phyloP scores from a whole-genome alignment of 2,888 invertebrate genomes.

The Drosophila sordidula region DNA sequence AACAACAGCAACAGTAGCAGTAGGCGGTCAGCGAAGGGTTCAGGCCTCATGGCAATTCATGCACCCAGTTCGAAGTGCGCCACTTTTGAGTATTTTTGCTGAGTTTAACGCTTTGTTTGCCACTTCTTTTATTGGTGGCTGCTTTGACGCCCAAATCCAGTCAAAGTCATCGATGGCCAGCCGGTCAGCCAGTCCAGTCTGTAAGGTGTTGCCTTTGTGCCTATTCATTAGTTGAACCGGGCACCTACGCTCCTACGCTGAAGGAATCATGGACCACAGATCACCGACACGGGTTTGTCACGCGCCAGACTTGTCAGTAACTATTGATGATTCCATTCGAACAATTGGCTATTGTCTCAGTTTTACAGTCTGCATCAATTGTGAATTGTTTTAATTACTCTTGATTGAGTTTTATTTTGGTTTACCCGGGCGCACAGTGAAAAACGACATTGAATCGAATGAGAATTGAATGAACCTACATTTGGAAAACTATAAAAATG shows the following conservation, averaged over 20 bases:
- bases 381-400: slow-evolving; percentile 69
- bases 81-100: slow-evolving; percentile 55
- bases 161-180: slow-evolving; percentile 49
- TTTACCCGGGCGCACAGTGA: slow-evolving; percentile 18
- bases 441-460: not conserved
- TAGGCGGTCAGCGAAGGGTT: slow-evolving; percentile 59
- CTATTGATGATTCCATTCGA: slow-evolving; percentile 11
- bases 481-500: not conserved
- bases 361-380: slow-evolving; percentile 47
- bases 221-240: slow-evolving; percentile 57
- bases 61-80: slow-evolving; percentile 51
- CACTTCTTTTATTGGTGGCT: slow-evolving; percentile 74
- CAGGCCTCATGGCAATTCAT: slow-evolving; percentile 20
- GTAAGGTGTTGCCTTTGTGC: slow-evolving; percentile 68
- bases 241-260: slow-evolving; percentile 53
- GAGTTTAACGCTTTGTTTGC: slow-evolving; percentile 59
- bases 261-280: slow-evolving; percentile 2
- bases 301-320: slow-evolving; percentile 38
- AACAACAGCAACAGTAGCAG: slow-evolving; percentile 43
- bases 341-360: slow-evolving; percentile 65
- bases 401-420: slow-evolving; percentile 67
- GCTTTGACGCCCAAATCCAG: slow-evolving; percentile 58
- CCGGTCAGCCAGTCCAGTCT: slow-evolving; percentile 28
- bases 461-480: slow-evolving; percentile 1
- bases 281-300: slow-evolving; percentile 39